Percentiles rank a stretch among this genome's conserved stretches.
Evolutionary conservation across 1,140 invertebrate genomes (phyloP).

Genomic region (Cataglyphis hispanica): DNA sequence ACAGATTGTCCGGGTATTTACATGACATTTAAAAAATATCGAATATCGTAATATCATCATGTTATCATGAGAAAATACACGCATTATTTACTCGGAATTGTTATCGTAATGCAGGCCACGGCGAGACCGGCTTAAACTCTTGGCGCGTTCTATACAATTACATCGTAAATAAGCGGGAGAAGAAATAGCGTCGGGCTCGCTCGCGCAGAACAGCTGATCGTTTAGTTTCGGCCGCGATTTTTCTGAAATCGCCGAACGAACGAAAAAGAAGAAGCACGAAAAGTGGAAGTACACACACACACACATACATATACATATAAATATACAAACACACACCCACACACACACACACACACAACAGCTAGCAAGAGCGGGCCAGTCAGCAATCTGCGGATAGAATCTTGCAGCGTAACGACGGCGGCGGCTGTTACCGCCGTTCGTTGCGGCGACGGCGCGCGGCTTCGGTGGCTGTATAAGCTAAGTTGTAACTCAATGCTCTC

Average conservation of each 20-base stretch:
- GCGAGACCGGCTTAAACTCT: neutral
- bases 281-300: conserved; percentile 18
- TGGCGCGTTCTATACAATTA: conserved; percentile 30
- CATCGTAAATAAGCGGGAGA: conserved; percentile 33
- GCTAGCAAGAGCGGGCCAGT: conserved; percentile 31
- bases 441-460: conserved; percentile 38
- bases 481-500: conserved; percentile 76
- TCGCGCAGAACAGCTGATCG: conserved; percentile 14
- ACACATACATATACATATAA: too few relatives aligned
- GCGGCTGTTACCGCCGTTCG: conserved; percentile 63
- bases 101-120: conserved; percentile 18
- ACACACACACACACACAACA: neutral
- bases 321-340: neutral
- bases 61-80: conserved; percentile 1
- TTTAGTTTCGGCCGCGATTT: conserved; percentile 42
- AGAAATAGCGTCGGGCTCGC: conserved; percentile 1
- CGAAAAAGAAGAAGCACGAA: conserved; percentile 6
- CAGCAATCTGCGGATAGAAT: conserved; percentile 69
- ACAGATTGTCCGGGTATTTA: neutral
- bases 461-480: conserved; percentile 63
- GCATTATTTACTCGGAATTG: conserved; percentile 1
- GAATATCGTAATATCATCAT: neutral
- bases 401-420: conserved; percentile 72
- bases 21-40: neutral
- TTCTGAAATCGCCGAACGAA: conserved; percentile 45